phyloP scores from a whole-genome alignment of 2,888 invertebrate genomes.

The Ischnus inquisitorius region DNA sequence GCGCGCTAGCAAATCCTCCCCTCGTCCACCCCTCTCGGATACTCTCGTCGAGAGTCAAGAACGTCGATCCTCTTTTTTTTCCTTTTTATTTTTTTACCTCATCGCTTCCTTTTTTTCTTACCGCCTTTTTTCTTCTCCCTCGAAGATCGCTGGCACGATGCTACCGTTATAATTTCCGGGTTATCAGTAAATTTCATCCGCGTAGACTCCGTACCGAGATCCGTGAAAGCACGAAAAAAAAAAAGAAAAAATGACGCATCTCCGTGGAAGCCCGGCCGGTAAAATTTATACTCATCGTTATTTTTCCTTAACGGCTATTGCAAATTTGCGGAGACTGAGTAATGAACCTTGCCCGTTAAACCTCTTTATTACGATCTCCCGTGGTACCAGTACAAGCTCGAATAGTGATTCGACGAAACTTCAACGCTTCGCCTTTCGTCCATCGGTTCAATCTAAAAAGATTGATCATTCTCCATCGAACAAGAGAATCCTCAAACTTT shows the following conservation, averaged over 20 bases:
- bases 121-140: constrained; percentile 1
- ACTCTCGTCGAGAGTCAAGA: constrained; percentile 25
- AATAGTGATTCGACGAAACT: neutral
- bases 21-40: constrained; percentile 8
- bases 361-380: neutral
- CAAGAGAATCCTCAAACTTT: neutral
- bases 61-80: constrained; percentile 4
- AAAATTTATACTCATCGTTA: neutral
- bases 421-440: neutral
- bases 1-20: constrained; percentile 36
- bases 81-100: neutral
- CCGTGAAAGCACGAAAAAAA: constrained; percentile 10
- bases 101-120: constrained; percentile 7
- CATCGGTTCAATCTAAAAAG: constrained; percentile 1
- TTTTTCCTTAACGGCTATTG: neutral
- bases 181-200: constrained; percentile 37
- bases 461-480: constrained; percentile 36
- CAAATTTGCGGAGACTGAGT: neutral
- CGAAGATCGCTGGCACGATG: constrained; percentile 5
- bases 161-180: constrained; percentile 32
- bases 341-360: neutral
- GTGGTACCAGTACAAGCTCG: neutral
- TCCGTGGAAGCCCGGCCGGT: neutral
- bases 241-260: constrained; percentile 10
- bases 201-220: constrained; percentile 2